Evolutionary conservation across 2,888 invertebrate species (phyloP).

Genomic region (Drosophila antonietae): DNA sequence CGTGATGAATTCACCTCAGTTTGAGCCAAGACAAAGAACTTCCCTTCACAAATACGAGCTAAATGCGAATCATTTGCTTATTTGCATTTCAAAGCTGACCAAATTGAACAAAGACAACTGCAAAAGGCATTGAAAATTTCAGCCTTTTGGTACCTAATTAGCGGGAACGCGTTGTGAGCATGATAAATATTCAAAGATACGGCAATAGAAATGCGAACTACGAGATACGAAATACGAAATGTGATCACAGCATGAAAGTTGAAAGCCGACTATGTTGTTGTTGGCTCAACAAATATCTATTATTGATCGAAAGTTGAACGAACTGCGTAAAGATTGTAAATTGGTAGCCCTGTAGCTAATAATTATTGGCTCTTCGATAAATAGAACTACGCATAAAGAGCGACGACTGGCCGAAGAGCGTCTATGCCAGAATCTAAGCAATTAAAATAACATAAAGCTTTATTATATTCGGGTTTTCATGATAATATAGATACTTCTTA

Average conservation of each 20-base stretch:
- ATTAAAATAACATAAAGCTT: constrained; percentile 9
- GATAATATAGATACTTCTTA: neutral
- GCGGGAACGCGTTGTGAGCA: constrained; percentile 52
- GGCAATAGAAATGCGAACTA: constrained; percentile 24
- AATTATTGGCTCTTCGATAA: constrained; percentile 51
- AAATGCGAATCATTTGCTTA: constrained; percentile 42
- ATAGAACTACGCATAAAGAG: constrained; percentile 31
- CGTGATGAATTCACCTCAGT: constrained; percentile 33
- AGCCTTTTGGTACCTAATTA: constrained; percentile 66
- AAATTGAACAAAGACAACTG: constrained; percentile 61
- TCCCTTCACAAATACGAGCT: constrained; percentile 67
- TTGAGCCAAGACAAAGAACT: constrained; percentile 67
- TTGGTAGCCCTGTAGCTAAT: constrained; percentile 51
- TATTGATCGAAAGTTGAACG: constrained; percentile 76
- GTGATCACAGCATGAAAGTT: constrained; percentile 41
- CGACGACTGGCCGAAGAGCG: neutral
- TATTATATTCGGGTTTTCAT: neutral
- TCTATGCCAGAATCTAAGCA: constrained; percentile 35
- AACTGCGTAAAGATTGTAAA: constrained; percentile 51
- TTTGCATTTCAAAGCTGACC: constrained; percentile 72
- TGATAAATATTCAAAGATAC: constrained; percentile 50
- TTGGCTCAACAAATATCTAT: constrained; percentile 34
- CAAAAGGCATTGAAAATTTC: constrained; percentile 54
- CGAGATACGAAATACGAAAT: constrained; percentile 33
- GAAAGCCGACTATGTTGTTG: constrained; percentile 14